A percentile compares a stretch with the other conserved stretches of the same genome.
phyloP scores from a whole-genome alignment of 2,113 vertebrate species.

The Tachuris rubrigastra region DNA sequence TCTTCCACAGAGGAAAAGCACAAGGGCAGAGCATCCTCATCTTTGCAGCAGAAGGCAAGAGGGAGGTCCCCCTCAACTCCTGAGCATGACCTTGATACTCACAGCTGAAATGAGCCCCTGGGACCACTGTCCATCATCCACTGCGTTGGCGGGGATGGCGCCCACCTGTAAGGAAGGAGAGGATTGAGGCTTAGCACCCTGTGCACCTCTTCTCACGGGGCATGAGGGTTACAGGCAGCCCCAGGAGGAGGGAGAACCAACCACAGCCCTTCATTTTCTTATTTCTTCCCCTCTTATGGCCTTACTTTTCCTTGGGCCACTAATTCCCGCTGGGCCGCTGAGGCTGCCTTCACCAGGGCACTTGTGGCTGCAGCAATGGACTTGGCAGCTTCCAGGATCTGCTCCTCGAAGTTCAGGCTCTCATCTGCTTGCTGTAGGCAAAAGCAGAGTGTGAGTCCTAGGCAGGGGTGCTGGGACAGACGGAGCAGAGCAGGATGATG shows the following conservation, averaged over 20 bases:
- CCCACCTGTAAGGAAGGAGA: constrained; percentile 81
- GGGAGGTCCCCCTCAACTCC: background rate
- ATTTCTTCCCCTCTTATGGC: background rate
- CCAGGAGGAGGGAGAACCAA: background rate
- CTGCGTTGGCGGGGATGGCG: constrained; percentile 89
- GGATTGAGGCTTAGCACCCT: accelerated
- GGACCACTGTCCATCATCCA: constrained; percentile 98
- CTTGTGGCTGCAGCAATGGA: constrained; percentile 97
- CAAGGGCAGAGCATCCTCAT: background rate
- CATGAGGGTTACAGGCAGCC: background rate
- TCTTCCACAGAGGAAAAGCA: background rate
- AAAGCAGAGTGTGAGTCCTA: background rate
- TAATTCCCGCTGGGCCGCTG: constrained; percentile 93
- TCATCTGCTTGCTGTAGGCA: constrained; percentile 90
- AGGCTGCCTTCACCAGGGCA: constrained; percentile 95
- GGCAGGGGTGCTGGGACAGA: background rate
- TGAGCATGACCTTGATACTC: constrained; percentile 67
- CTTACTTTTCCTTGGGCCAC: constrained; percentile 96
- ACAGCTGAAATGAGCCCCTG: constrained; percentile 98
- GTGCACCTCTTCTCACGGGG: accelerated
- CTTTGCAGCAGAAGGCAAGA: background rate
- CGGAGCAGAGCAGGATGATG: background rate
- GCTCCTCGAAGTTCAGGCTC: constrained; percentile 97
- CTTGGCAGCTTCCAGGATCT: constrained; percentile 97
- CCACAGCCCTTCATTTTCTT: background rate